Evolutionary conservation across 2,888 invertebrate species (phyloP), one percentile per base, ranked within the genome.

Genomic region (Petrolisthes cinctipes): DNA sequence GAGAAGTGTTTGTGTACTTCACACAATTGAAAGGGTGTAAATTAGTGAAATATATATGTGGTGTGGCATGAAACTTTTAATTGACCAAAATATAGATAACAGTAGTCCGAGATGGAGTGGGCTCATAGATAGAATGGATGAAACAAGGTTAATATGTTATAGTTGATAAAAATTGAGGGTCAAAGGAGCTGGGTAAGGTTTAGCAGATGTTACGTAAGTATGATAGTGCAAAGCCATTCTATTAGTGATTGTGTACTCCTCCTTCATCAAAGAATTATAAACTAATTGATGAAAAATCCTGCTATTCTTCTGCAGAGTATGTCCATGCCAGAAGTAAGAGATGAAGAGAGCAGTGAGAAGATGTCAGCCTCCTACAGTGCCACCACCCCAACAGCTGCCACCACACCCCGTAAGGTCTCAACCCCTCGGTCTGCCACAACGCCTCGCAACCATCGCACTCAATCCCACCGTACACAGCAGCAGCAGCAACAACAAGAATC

Each of bases 251-350:
- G 37, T 37, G 37, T 37, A 37, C 37, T 37, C 37, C 4, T 14
- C 20, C 20, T 17, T 20, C 37, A 75, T 20, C 20, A 75, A 75
- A 75, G 11, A 75, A 17, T 53, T 51, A 6, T 20, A 7, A 9
- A n/a, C 20, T 23, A n/a, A 37, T 37, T 37, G 37, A 37, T 37
- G 37, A 37, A 37, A 37, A 37, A 37, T 37, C 37, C 37, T 37
- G 37, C 37, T 37, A 4, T 56, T 7, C 14, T 11, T 7, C n/a
- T 66, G 51, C 56, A 87, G 83, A 79, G 87, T 37, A 78, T 51
- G 6, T 68, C 79, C 5, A 79, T 87, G 7, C 87, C 87, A 51
- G 87, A 87, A 14, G 83, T 87, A 5, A 37, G 87, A 20, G 87
- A 86, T 37, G 86, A 87, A 51, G 83, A 23, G 17, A 83, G 57